A percentile compares a stretch with the other conserved stretches of the same genome.
Evolutionary conservation across 2,888 invertebrate genomes (phyloP).

Genomic region (Graphium colonna): DNA sequence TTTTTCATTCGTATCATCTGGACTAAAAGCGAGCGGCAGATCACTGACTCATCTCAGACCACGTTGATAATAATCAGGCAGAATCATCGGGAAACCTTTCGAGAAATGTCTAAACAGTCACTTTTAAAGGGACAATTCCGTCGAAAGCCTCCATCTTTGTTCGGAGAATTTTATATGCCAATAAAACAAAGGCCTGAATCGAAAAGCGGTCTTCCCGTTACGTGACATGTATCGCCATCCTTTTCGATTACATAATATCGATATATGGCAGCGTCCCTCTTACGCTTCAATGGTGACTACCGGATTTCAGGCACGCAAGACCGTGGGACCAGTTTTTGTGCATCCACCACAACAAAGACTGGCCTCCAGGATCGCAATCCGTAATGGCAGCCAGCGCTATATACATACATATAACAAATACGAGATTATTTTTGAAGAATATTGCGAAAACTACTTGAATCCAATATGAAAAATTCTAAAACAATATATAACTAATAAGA

Average conservation of each 20-base stretch:
- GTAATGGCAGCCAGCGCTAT: conserved; percentile 32
- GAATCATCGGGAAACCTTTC: conserved; percentile 28
- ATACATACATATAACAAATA: conserved; percentile 18
- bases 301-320: conserved; percentile 52
- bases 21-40: no score
- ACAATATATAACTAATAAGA: no score
- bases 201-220: conserved; percentile 62
- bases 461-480: no score
- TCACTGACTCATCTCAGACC: neutral
- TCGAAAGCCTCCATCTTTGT: conserved; percentile 36
- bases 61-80: neutral
- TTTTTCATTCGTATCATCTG: neutral
- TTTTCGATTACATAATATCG: conserved; percentile 33
- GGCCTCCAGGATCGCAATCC: conserved; percentile 34
- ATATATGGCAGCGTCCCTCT: conserved; percentile 44
- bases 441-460: no score
- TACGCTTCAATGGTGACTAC: conserved; percentile 66
- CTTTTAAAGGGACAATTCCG: conserved; percentile 36
- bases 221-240: conserved; percentile 45
- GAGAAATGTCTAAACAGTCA: conserved; percentile 31
- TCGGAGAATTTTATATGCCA: conserved; percentile 53
- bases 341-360: conserved; percentile 39
- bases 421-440: no score
- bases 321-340: conserved; percentile 69
- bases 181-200: conserved; percentile 43